Conservation (phyloP, 1,140 invertebrate genomes). For the Orchesella cincta region DNA sequence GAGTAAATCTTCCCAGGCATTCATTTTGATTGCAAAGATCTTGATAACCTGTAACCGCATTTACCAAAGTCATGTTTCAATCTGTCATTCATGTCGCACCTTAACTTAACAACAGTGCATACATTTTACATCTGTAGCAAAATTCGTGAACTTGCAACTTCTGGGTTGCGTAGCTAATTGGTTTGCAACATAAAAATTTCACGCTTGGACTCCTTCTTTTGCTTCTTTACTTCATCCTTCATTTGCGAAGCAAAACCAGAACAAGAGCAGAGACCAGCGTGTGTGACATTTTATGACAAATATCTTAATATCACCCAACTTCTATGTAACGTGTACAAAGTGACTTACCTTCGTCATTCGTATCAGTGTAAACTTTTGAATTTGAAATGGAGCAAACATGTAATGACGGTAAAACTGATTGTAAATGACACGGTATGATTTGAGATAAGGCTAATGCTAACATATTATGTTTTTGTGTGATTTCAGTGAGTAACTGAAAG, state of each 20-base stretch:
- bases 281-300: slow-evolving; percentile 25
- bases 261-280: background rate
- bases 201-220: background rate
- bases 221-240: background rate
- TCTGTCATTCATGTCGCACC: no score
- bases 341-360: background rate
- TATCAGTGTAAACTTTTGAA: background rate
- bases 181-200: slow-evolving; percentile 25
- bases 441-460: background rate
- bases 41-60: background rate
- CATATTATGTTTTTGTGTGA: no score
- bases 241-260: background rate
- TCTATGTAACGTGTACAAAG: background rate
- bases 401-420: background rate
- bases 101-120: background rate
- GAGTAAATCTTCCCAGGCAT: background rate
- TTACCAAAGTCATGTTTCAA: no score
- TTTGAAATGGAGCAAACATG: background rate
- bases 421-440: background rate
- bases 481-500: no score
- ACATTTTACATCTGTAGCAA: background rate
- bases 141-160: background rate
- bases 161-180: slow-evolving; percentile 1
- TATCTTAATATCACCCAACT: background rate
- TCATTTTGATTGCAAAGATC: background rate